Base-by-base conservation (phyloP, 1,140 invertebrate genomes). In the Pogonus chalceus region DNA sequence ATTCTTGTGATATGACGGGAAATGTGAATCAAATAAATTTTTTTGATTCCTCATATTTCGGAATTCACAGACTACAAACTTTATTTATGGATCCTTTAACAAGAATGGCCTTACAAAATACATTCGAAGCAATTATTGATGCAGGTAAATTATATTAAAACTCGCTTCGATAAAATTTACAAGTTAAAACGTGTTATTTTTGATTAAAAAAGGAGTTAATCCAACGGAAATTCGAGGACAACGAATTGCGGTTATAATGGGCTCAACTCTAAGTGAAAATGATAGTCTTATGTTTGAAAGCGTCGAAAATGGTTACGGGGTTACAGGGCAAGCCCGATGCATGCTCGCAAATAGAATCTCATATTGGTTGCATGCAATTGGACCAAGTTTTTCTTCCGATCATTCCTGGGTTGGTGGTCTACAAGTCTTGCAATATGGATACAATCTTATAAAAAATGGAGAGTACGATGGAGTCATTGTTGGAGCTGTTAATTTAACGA, bases 361-460 rank as follows among this genome's bases (percentile, higher is more conserved):
- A 2, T 85, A 75, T 64, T 78, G 76, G 65, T 76, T 84, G 62
- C 80, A 85, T 61, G 72, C 81, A 46, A 78, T 75, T 72, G 82
- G 82, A 67, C 85, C 85, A 0, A 85, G 83, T 65, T 84, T 77
- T 61, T 72, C 79, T 1, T 76, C 85, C 37, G 85, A 88, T 64
- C 82, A 81, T 21, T 83, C 83, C 12, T 89, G 85, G 72, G 78
- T 81, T 2, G 82, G 83, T 4, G 83, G 82, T 56, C 67, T 85
- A 14, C 69, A 85, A 59, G 81, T 82, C 4, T 62, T 89, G 14
- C 70, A 79, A 58, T 71, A 82, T 56, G 86, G 82, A 14, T 72
- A 81, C 23, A 66, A 73, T 39, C 76, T 79, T 20, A 81, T 89
- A 18, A 69, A 76, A 51, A 72, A 72, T 49, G 82, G 80, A 1